A percentile compares a stretch with the other conserved stretches of the same genome.
These are phyloP conservation scores for Pocillopora grandis DNA, from an alignment of 92 coral and sea anemone genomes.

Conservation along the genomic window DNA sequence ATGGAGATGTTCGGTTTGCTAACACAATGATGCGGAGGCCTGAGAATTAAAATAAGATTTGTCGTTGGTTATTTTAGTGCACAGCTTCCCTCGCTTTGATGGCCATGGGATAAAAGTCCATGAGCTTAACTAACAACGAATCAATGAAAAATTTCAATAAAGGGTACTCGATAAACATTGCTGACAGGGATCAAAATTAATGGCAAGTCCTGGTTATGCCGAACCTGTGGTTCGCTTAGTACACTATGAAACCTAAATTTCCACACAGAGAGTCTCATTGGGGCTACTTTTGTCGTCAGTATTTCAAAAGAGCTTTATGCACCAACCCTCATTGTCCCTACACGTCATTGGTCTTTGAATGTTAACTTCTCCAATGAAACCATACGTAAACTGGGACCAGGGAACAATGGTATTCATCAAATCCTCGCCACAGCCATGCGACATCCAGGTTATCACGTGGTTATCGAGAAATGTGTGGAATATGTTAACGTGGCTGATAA, in stretches of 20 bases:
- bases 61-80: too few species aligned
- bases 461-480: constrained; percentile 18
- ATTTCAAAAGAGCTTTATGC: too few species aligned
- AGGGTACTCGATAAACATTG: too few species aligned
- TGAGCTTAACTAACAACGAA: too few species aligned
- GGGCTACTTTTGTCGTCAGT: neutral
- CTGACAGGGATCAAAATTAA: too few species aligned
- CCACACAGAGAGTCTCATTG: too few species aligned
- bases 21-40: constrained; percentile 25
- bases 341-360: constrained; percentile 34
- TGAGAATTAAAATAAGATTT: neutral
- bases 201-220: too few species aligned
- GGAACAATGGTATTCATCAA: constrained; percentile 16
- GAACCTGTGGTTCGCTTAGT: too few species aligned
- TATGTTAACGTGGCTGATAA: constrained; percentile 36
- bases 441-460: constrained; percentile 12
- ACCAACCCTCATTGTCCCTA: constrained; percentile 25
- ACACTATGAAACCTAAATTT: too few species aligned
- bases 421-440: constrained; percentile 36
- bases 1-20: constrained; percentile 5
- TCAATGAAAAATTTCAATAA: too few species aligned
- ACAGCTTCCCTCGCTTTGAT: too few species aligned
- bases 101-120: too few species aligned
- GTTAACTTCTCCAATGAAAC: constrained; percentile 20
- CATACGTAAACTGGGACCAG: constrained; percentile 33